Conservation (phyloP, 2,113 vertebrate species). For the Tupaia chinensis region DNA sequence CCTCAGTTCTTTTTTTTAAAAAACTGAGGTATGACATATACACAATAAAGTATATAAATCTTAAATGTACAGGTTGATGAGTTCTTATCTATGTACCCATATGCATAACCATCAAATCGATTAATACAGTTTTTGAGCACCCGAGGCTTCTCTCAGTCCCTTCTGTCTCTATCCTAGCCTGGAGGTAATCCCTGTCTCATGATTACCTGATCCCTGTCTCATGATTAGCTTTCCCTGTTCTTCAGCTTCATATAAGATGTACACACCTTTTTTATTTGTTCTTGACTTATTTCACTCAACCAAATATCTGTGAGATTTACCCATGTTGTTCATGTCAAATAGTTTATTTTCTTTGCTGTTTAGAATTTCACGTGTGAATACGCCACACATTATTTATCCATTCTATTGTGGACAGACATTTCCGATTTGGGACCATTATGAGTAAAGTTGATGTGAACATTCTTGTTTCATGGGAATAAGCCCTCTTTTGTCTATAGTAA, state of each 20-base stretch:
- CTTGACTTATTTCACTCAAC: not conserved
- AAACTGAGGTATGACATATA: not conserved
- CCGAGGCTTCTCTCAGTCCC: not conserved
- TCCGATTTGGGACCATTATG: not conserved
- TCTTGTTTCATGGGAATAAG: not conserved
- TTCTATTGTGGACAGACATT: not conserved
- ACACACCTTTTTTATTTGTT: not conserved
- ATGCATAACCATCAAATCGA: too few species aligned
- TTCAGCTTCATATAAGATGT: not conserved
- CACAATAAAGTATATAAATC: not conserved
- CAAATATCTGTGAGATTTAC: not conserved
- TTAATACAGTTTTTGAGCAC: not conserved
- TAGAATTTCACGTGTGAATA: not conserved
- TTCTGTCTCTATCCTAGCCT: not conserved
- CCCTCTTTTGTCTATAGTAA: not conserved
- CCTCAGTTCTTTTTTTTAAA: not conserved
- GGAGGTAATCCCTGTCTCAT: not conserved
- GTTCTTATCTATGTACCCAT: not conserved
- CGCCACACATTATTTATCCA: not conserved
- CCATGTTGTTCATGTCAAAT: not conserved
- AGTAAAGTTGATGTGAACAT: not conserved
- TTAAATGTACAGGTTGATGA: not conserved
- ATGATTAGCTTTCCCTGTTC: not conserved
- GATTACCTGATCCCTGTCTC: not conserved
- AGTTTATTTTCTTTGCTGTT: not conserved